Evolutionary conservation across 2,888 invertebrate species (phyloP).

Genomic region (Habroteleia sp.): DNA sequence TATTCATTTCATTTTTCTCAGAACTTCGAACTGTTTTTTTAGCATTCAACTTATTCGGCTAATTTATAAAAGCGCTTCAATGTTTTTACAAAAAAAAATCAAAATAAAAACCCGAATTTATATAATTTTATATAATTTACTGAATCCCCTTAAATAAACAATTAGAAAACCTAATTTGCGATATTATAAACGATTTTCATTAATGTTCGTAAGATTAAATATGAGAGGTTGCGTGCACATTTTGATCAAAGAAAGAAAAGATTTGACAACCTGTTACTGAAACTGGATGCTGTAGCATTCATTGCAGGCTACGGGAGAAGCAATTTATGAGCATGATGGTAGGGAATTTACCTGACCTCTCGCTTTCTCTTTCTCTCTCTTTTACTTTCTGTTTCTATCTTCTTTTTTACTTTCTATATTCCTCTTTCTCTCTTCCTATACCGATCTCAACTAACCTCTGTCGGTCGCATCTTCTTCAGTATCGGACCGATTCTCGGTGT

Average conservation of each 20-base stretch:
- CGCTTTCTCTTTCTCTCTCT: conserved; percentile 18
- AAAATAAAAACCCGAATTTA: too few species aligned
- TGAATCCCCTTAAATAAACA: too few species aligned
- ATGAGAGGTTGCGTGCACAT: conserved; percentile 14
- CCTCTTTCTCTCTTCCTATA: conserved; percentile 45
- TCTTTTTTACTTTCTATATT: conserved; percentile 53
- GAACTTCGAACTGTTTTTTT: too few species aligned
- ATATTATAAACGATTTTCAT: too few species aligned
- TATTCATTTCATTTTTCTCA: too few species aligned
- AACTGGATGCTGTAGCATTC: conserved; percentile 57
- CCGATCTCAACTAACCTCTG: conserved; percentile 51
- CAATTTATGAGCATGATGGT: conserved; percentile 58
- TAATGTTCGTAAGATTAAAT: too few species aligned
- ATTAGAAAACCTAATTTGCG: too few species aligned
- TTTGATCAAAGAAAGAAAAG: conserved; percentile 19
- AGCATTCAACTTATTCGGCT: too few species aligned
- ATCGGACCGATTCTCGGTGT: conserved; percentile 35
- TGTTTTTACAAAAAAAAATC: too few species aligned
- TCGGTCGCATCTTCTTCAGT: conserved; percentile 51
- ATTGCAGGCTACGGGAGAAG: conserved; percentile 47
- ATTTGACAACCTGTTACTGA: conserved; percentile 58
- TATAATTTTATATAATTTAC: too few species aligned
- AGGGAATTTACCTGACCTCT: conserved; percentile 57
- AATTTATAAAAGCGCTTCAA: too few species aligned
- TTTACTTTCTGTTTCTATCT: conserved; percentile 19